Evolutionary conservation across 2,888 invertebrate species (phyloP), one percentile per base, ranked within the genome.

Genomic region (Ommatoiulus sabulosus): DNA sequence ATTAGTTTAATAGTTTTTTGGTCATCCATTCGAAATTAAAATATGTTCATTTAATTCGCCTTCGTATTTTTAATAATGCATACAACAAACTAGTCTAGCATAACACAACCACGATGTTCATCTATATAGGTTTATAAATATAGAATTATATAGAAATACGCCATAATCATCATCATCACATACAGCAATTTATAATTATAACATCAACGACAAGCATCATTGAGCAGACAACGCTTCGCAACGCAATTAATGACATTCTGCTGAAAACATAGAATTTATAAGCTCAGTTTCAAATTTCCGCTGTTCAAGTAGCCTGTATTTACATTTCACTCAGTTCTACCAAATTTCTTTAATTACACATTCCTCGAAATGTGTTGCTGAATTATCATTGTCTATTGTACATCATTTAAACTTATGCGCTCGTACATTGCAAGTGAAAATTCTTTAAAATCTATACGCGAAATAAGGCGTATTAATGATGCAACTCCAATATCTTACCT

Each of bases 141-240:
- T 63, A 63, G 63, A 63, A 63, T 63, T 63, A 63, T 63, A 63
- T 63, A 63, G 63, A 63, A 63, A 63, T 63, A 63, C 63, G 63
- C 20, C 63, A 63, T 63, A 63, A 20, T 63, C 63, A 63, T 63
- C 63, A 63, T 63, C 63, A 63, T 63, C 63, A 63, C 63, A 6
- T n/a, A 63, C 63, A 63, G 63, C 63, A 63, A 63, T 63, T 63
- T 20, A 63, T 63, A 63, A 63, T 63, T 63, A 63, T 63, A 63
- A 63, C 63, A 63, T 63, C 20, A 63, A 63, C 63, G 63, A 63
- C 63, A 63, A 63, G 63, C 63, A 63, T 63, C 63, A 63, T 63
- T 63, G 63, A 63, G 63, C 63, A 63, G 63, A 63, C 63, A 63
- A 63, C 63, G 63, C 63, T 20, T 63, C 63, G 63, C 63, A 63